phyloP scores from a whole-genome alignment of 1,140 invertebrate genomes.

The Batillaria attramentaria region DNA sequence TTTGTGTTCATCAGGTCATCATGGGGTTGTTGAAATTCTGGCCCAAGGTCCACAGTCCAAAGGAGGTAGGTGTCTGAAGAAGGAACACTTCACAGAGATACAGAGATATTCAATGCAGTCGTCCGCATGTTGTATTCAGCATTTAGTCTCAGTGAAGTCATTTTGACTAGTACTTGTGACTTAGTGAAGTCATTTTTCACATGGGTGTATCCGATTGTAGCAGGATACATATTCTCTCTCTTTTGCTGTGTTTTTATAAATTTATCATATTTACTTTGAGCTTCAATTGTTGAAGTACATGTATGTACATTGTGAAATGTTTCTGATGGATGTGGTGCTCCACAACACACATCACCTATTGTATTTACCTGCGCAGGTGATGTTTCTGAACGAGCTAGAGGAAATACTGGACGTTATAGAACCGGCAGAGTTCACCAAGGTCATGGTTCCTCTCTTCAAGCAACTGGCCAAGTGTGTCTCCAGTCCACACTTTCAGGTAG shows the following conservation, averaged over 20 bases:
- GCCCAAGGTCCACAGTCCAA: slow-evolving; percentile 76
- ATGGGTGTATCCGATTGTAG: not conserved
- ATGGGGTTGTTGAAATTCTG: slow-evolving; percentile 75
- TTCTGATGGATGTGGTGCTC: too few species aligned
- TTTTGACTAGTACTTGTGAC: not conserved
- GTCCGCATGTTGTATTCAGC: too few species aligned
- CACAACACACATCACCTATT: too few species aligned
- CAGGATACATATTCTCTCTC: not conserved
- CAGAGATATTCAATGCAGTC: too few species aligned
- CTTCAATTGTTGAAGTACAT: too few species aligned
- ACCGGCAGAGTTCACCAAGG: slow-evolving; percentile 75
- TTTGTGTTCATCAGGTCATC: slow-evolving; percentile 69
- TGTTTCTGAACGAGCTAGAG: slow-evolving; percentile 76
- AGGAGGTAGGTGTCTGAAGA: slow-evolving; percentile 72
- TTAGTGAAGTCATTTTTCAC: not conserved
- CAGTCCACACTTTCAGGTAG: slow-evolving; percentile 76
- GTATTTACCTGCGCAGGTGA: too few species aligned
- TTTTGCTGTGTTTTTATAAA: too few species aligned
- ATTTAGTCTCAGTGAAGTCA: not conserved
- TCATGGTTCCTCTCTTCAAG: slow-evolving; percentile 75
- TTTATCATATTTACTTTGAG: too few species aligned
- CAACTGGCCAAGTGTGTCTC: slow-evolving; percentile 75
- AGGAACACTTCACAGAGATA: too few species aligned
- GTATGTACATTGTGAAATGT: too few species aligned
- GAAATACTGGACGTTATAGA: slow-evolving; percentile 77